Conservation (phyloP, 2,113 vertebrate genomes). For the Trematomus loennbergii region DNA sequence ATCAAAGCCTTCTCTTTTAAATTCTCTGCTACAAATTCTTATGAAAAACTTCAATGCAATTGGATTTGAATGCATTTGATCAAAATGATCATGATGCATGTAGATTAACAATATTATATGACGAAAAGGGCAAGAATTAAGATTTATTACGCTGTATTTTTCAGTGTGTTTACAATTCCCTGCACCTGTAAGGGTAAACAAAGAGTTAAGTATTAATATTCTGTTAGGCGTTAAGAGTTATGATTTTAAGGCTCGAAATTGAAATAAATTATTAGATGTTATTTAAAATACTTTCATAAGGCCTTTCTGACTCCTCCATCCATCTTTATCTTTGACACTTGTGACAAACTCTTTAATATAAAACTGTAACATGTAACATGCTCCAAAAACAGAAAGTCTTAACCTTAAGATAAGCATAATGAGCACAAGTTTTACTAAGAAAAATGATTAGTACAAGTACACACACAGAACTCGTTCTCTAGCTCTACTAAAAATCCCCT, state of each 20-base stretch:
- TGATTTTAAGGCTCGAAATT: neutral
- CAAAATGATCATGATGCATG: neutral
- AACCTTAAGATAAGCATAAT: no score
- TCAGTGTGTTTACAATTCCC: neutral
- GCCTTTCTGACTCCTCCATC: neutral
- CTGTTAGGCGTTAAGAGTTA: neutral
- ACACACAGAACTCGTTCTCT: neutral
- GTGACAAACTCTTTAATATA: neutral
- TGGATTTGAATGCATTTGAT: neutral
- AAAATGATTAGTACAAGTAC: neutral
- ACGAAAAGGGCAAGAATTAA: neutral
- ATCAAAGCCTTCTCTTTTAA: neutral
- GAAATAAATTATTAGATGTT: neutral
- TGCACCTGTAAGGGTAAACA: conserved; percentile 17
- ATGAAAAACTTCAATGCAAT: neutral
- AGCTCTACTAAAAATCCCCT: neutral
- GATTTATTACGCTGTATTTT: conserved; percentile 20
- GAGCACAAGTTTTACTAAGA: neutral
- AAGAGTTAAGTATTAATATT: neutral
- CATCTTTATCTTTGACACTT: neutral
- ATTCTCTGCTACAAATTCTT: neutral
- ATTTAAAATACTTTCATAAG: neutral
- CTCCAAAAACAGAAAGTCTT: neutral
- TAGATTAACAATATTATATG: neutral
- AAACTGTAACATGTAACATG: neutral